Percentiles rank a stretch among this genome's conserved stretches.
Evolutionary conservation across 1,140 invertebrate genomes (phyloP).

Genomic region (Drosophila arawakana): DNA sequence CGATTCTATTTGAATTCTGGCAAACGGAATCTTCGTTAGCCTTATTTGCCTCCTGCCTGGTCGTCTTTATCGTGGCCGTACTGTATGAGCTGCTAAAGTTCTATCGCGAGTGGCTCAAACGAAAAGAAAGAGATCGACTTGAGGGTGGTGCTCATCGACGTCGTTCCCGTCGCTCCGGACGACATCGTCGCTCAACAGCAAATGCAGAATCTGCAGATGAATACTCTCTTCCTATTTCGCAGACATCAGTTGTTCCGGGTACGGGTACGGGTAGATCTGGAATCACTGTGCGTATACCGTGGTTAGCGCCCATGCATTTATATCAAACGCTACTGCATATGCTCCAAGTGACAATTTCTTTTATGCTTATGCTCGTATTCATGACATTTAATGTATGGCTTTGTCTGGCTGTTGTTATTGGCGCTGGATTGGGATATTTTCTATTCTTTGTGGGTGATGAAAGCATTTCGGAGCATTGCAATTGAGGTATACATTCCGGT

Average conservation of each 20-base stretch:
- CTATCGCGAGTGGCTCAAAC: constrained; percentile 53
- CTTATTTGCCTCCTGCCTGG: constrained; percentile 44
- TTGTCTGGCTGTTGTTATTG: constrained; percentile 93
- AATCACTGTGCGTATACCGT: constrained; percentile 1
- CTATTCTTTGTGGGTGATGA: constrained; percentile 88
- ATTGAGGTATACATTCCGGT: constrained; percentile 31
- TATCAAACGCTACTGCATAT: constrained; percentile 95
- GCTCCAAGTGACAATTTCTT: constrained; percentile 94
- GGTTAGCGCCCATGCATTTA: constrained; percentile 86
- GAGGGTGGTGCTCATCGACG: constrained; percentile 15
- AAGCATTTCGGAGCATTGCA: constrained; percentile 61
- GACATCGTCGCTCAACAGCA: background rate
- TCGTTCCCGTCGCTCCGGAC: background rate
- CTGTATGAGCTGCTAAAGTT: constrained; percentile 62
- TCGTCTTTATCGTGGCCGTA: constrained; percentile 61
- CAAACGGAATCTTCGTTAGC: constrained; percentile 6
- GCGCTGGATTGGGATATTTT: constrained; percentile 95
- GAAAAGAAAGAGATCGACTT: constrained; percentile 21
- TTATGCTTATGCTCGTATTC: constrained; percentile 98
- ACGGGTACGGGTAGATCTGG: background rate
- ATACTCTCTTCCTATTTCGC: background rate
- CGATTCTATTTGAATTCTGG: constrained; percentile 66
- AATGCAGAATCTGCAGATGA: background rate
- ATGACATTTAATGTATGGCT: constrained; percentile 94
- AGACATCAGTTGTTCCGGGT: background rate